Base-by-base conservation (phyloP, 2,888 invertebrate species). In the Pachliopta kotzebuea region DNA sequence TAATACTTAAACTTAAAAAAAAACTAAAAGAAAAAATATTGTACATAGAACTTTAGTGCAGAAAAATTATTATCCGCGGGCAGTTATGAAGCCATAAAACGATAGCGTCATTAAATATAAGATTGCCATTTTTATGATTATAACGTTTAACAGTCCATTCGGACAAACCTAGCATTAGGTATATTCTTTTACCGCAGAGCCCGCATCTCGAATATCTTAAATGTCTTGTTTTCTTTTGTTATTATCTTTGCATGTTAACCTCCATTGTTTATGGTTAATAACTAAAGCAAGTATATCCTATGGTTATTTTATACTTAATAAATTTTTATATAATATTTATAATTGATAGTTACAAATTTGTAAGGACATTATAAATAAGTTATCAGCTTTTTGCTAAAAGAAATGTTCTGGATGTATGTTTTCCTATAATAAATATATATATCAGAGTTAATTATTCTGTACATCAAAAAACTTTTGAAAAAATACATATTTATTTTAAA, bases 151-250 rank as follows among this genome's bases (percentile, higher is more conserved):
- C 71, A 71, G 69, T 68, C 62, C 65, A 69, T 68, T 50, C 52
- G 62, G 65, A 59, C 56, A 62, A 55, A 54, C 23, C 62, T 62
- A 62, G 65, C 52, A 62, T 65, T 65, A 55, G 57, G 50, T 66
- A 55, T 62, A 62, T 65, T 65, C 65, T 68, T 70, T 76, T 67
- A 75, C 81, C 80, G 74, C 80, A 81, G 70, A 69, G 72, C 83
- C 83, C 80, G 80, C 80, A 82, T 76, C 68, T 74, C 67, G 31
- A 62, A 69, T n/a, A n/a, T 71, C 72, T 59, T 68, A 73, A 69
- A 69, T 71, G 69, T 70, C 75, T 78, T 73, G 71, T 75, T 79
- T 79, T 80, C 73, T 78, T 77, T 72, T 73, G 71, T 75, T 71
- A 69, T 67, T 67, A 52, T 64, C 60, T 62, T 61, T 58, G 57